Base-by-base conservation (phyloP, 2,888 invertebrate species). In the Eupithecia exiguata region DNA sequence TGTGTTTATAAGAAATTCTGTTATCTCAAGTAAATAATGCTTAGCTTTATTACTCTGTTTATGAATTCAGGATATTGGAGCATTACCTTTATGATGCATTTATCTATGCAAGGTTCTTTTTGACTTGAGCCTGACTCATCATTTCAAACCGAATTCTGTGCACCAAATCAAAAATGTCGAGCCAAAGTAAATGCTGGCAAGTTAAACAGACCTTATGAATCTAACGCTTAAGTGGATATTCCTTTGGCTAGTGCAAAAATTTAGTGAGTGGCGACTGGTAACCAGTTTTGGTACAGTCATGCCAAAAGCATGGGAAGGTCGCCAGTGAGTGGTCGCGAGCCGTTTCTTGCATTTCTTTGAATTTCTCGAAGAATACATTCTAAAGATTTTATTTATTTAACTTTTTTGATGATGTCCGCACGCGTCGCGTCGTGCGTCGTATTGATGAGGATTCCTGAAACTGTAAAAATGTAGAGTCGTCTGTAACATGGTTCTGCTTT, bases 271-370 rank as follows among this genome's bases (percentile, higher is more conserved):
- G 69, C 43, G 49, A 36, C 35, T 35, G 80, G 78, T 68, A 74
- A 79, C 77, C 81, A 36, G 82, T 58, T 82, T 80, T 61, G 68
- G 76, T 71, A 81, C 80, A 84, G 78, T 85, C 86, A 84, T 81
- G 79, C 77, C 74, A 80, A 82, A 83, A 81, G 74, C 80, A 84
- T 85, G 80, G 78, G 82, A 84, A 85, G 84, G 84, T 83, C 84
- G 78, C 71, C 74, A 25, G 62, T 73, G 79, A 25, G 62, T 73
- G 79, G 78, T 79, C 61, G 66, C 74, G 74, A 35, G 67, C 58
- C 58, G 70, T 62, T 76, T 66, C 73, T 71, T 14, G 69, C 62
- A 74, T 70, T 69, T 72, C 69, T 53, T 49, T 30, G 49, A 72
- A 67, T 68, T 63, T 25, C 35, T 35, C 18, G 35, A 35, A 35